Evolutionary conservation across 2,113 vertebrate species (phyloP), one percentile per base, ranked within the genome.

Genomic region (Gymnocephalus cernua): DNA sequence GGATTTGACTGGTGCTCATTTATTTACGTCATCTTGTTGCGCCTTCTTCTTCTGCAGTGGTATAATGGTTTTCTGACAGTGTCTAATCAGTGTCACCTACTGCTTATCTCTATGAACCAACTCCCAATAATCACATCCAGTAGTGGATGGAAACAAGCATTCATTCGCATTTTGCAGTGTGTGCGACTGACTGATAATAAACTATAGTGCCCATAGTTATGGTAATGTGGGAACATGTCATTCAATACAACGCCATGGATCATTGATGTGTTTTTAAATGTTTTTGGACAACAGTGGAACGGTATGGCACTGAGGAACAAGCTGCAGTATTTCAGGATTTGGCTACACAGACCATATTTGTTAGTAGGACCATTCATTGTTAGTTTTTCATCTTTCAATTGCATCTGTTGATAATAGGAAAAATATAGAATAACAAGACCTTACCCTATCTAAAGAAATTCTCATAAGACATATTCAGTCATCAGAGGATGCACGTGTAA

Each of bases 361-460:
- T 57, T 57, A n/a, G 4, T 6, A 27, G 44, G 41, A 72, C n/a
- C 38, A 23, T 21, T 45, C 10, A 14, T 1, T 15, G 71, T 62
- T 74, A 44, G 27, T 32, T 23, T 48, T 50, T 23, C 11, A 10
- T 25, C 13, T 86, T 71, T 61, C 6, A 65, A n/a, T 57, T 63
- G 2, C 23, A 35, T 58, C 15, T 16, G 15, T 44, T 61, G 4
- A 57, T 38, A 25, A 53, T 11, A 58, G 12, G 2, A 29, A 21
- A n/a, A 32, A 18, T n/a, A 14, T 7, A 13, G 6, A 74, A 50
- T 35, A 71, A 57, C 3, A 16, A 79, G 19, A 44, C 13, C 19
- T 15, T 54, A 19, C 21, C 15, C 10, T 21, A 15, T 21, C 14
- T 6, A 7, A 41, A 68, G n/a, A 44, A 59, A 51, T 35, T 59